Evolutionary conservation across 2,797 vertebrate species (phyloP).

Genomic region (Alfaro cultratus): DNA sequence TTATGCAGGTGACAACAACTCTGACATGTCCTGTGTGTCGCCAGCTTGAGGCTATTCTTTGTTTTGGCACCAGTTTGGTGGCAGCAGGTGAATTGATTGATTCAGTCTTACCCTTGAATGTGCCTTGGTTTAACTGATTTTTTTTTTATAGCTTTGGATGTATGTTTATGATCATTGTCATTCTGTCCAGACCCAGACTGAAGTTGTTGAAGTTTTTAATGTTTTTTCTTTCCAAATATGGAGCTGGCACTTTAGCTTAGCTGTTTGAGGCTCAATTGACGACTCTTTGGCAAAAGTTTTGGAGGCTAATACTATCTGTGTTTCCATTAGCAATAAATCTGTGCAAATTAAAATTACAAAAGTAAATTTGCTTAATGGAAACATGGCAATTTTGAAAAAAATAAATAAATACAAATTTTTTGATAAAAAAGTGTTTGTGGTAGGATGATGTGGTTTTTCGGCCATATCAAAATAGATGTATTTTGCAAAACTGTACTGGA

Average conservation of each 20-base stretch:
- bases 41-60: not conserved
- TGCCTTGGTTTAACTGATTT: not conserved
- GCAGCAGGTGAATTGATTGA: not conserved
- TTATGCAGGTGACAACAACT: not conserved
- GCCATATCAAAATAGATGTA: too few species aligned
- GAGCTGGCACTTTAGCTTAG: not conserved
- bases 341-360: too few species aligned
- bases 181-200: not conserved
- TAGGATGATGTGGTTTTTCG: too few species aligned
- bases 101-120: not conserved
- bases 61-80: conserved; percentile 2
- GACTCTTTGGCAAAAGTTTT: not conserved
- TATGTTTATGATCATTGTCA: not conserved
- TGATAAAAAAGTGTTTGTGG: too few species aligned
- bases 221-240: not conserved
- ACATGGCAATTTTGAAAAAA: too few species aligned
- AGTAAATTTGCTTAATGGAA: too few species aligned
- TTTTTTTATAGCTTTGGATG: not conserved
- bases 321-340: too few species aligned
- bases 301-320: too few species aligned
- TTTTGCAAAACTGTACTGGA: too few species aligned
- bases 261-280: not conserved
- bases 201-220: not conserved
- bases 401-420: too few species aligned
- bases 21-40: not conserved